Evolutionary conservation across 2,888 invertebrate genomes (phyloP).

Genomic region (Melitaea athalia): DNA sequence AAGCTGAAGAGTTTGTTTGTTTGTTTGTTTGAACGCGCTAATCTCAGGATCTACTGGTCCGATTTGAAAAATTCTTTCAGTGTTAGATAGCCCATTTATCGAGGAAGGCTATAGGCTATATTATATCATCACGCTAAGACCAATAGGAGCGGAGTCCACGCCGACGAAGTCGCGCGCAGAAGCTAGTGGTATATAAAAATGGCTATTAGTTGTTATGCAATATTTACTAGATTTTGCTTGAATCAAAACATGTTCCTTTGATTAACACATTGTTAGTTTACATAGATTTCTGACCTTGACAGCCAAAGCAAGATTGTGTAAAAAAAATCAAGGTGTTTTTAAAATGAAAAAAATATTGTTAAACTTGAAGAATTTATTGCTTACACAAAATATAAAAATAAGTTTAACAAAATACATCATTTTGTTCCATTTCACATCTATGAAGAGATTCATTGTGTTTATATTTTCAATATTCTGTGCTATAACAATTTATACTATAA

Average conservation of each 20-base stretch:
- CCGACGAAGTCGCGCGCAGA: no score
- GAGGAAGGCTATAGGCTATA: no score
- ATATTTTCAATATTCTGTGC: slow-evolving; percentile 29
- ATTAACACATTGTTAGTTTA: slow-evolving; percentile 2
- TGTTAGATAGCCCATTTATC: no score
- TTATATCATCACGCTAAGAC: no score
- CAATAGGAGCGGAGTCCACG: no score
- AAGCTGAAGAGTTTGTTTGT: no score
- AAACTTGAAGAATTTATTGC: slow-evolving; percentile 47
- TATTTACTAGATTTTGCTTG: not conserved
- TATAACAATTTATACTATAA: slow-evolving; percentile 36
- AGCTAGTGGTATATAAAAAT: not conserved
- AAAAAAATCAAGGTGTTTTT: not conserved
- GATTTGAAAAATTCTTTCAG: no score
- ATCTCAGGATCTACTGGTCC: no score
- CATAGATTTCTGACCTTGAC: not conserved
- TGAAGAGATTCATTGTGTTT: slow-evolving; percentile 52
- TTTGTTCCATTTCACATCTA: slow-evolving; percentile 56
- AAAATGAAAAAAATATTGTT: slow-evolving; percentile 15
- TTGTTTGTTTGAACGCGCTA: no score
- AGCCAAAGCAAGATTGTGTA: not conserved
- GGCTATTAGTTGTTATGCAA: not conserved
- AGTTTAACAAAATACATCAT: slow-evolving; percentile 63
- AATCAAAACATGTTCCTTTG: not conserved
- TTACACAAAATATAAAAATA: slow-evolving; percentile 54